Percentiles rank a stretch among this genome's conserved stretches.
Conservation (phyloP, 2,113 vertebrate species). For the Cygnus buccinator region DNA sequence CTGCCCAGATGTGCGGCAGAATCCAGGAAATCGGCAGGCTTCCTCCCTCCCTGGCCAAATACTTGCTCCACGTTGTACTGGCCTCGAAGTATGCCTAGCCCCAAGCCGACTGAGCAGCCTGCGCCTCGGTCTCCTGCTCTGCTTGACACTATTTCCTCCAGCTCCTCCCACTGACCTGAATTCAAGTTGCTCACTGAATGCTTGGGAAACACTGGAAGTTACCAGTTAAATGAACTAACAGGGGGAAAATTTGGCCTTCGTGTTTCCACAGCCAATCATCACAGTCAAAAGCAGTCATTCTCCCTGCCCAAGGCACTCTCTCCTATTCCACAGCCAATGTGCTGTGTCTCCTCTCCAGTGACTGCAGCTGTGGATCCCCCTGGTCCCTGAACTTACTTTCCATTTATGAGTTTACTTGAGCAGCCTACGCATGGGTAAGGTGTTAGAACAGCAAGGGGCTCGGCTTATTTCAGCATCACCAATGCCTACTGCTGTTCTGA, state of each 20-base stretch:
- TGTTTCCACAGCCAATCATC: neutral
- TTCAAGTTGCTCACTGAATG: neutral
- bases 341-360: no score
- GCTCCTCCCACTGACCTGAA: neutral
- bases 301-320: neutral
- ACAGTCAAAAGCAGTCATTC: neutral
- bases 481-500: neutral
- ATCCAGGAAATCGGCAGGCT: neutral
- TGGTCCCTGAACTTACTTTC: neutral
- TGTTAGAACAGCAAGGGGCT: no score
- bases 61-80: neutral
- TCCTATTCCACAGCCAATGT: neutral
- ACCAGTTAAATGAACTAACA: neutral
- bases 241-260: neutral
- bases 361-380: neutral
- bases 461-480: neutral
- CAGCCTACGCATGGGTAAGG: neutral
- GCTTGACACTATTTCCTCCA: neutral
- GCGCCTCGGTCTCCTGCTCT: neutral
- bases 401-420: neutral
- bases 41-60: neutral
- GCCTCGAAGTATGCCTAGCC: neutral
- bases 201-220: neutral
- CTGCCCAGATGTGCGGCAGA: neutral
- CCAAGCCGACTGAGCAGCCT: neutral